Conservation (phyloP, 2,888 invertebrate genomes). For the Ischnura elegans region DNA sequence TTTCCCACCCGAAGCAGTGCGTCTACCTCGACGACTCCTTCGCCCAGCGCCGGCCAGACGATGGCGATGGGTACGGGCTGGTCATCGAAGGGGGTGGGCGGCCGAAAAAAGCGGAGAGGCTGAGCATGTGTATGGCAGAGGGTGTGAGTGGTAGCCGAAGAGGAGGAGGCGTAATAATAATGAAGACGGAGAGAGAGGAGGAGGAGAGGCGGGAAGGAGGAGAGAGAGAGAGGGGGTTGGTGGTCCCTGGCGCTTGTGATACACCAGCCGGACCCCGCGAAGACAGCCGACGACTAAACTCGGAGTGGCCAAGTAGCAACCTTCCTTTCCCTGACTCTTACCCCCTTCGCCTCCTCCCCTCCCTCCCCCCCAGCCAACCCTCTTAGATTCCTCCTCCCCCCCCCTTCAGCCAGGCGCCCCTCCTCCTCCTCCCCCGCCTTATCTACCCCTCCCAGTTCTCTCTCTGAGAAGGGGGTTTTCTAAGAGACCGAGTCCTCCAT, state of each 20-base stretch:
- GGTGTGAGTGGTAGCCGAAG: neutral
- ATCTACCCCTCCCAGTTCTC: neutral
- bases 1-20: neutral
- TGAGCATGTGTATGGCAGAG: neutral
- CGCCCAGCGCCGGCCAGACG: neutral
- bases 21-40: neutral
- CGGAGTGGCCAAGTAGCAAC: slow-evolving; percentile 55
- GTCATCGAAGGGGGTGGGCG: neutral
- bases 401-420: neutral
- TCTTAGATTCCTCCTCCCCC: neutral
- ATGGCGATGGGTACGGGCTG: neutral
- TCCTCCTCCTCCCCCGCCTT: neutral
- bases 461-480: slow-evolving; percentile 17
- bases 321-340: slow-evolving; percentile 53
- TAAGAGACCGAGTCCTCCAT: slow-evolving; percentile 44
- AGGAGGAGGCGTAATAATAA: neutral
- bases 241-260: neutral
- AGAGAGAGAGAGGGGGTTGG: neutral
- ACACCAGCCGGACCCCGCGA: slow-evolving; percentile 61
- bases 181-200: neutral
- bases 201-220: neutral
- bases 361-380: neutral
- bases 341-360: neutral
- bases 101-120: slow-evolving; percentile 1
- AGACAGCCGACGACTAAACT: slow-evolving; percentile 66